A percentile compares a stretch with the other conserved stretches of the same genome.
These are phyloP conservation scores for Eurystomus glaucurus DNA, from an alignment of 2,797 vertebrate genomes.

Conservation along the genomic window DNA sequence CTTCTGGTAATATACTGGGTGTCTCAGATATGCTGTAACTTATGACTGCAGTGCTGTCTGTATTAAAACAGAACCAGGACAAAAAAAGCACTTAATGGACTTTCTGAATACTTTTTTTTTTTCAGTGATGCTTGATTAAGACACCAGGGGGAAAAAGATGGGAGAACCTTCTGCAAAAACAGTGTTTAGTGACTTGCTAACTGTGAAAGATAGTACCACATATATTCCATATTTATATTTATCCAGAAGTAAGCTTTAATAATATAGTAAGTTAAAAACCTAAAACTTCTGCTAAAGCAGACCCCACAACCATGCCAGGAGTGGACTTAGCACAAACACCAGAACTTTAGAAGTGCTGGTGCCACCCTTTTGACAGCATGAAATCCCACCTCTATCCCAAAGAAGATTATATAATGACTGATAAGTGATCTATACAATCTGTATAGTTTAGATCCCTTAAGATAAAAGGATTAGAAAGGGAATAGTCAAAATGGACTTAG, in stretches of 20 bases:
- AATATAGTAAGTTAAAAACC: neutral
- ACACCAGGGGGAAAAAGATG: neutral
- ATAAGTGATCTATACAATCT: neutral
- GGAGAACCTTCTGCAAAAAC: neutral
- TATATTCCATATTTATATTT: neutral
- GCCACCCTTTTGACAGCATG: neutral
- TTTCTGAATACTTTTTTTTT: neutral
- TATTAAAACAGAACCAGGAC: neutral
- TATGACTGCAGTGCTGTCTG: neutral
- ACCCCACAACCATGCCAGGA: neutral
- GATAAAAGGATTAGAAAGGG: conserved; percentile 45
- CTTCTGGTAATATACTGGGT: neutral
- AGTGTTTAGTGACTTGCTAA: neutral
- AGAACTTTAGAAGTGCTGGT: neutral
- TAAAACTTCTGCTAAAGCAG: neutral
- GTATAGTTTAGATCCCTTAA: neutral
- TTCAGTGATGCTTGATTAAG: neutral
- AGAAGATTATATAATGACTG: conserved; percentile 16
- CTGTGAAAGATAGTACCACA: neutral
- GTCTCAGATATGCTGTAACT: neutral
- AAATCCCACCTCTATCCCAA: neutral
- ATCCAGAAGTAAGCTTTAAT: neutral
- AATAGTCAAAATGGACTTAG: conserved; percentile 10
- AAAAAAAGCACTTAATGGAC: neutral
- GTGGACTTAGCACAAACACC: neutral